phyloP scores from a whole-genome alignment of 2,113 vertebrate genomes.

The Macroglossus sobrinus region DNA sequence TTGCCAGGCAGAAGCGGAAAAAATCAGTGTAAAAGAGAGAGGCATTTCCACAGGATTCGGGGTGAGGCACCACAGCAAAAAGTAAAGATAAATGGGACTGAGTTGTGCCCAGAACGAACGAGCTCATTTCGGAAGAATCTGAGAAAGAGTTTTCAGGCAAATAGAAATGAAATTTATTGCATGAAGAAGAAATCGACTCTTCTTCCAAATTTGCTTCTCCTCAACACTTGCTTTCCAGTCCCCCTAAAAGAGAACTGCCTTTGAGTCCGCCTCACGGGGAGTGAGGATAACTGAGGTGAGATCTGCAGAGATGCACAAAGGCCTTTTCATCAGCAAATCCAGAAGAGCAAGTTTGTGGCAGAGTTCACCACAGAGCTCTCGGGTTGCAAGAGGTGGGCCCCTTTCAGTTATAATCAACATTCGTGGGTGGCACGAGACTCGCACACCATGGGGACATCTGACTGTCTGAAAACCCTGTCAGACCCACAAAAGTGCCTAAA shows the following conservation, averaged over 20 bases:
- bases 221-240: neutral
- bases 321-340: conserved; percentile 64
- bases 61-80: neutral
- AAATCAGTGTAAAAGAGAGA: neutral
- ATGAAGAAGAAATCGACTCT: neutral
- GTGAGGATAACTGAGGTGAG: conserved; percentile 37
- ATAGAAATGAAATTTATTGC: neutral
- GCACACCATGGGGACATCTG: neutral
- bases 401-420: conserved; percentile 61
- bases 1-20: neutral
- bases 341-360: conserved; percentile 57
- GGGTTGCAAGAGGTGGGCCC: conserved; percentile 39
- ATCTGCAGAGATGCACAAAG: conserved; percentile 54
- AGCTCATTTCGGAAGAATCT: neutral
- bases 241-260: neutral
- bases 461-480: neutral
- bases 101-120: neutral
- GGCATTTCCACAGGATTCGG: neutral
- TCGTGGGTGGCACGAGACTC: conserved; percentile 49
- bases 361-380: conserved; percentile 45
- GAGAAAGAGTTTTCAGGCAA: neutral
- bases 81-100: no score
- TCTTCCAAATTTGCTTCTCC: neutral
- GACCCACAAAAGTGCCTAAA: neutral
- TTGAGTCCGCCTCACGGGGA: neutral